Base-by-base conservation (phyloP, 2,888 invertebrate genomes). In the Homarus gammarus region DNA sequence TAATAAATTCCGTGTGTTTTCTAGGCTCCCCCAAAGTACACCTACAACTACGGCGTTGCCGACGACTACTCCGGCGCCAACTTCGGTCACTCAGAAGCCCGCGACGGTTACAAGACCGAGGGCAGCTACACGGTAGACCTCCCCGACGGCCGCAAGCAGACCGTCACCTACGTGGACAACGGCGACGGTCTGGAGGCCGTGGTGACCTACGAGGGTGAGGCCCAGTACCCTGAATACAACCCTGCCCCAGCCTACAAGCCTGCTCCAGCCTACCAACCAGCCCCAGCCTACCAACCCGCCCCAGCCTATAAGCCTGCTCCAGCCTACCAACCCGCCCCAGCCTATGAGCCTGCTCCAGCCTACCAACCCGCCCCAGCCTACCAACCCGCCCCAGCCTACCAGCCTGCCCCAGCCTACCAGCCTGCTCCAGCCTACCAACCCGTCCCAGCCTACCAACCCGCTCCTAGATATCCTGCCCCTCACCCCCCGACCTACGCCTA, bases 151-250 rank as follows among this genome's bases (percentile, higher is more conserved):
- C 88, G 88, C 64, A 73, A 36, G 49, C 88, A 88, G 77, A 83
- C 44, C 75, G 88, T 88, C 64, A 83, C 61, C 61, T 88, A 88
- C 83, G 72, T 83, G 40, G 91, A 87, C 88, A 82, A 88, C 72
- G 90, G 90, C 49, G 85, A 91, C 81, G 91, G 91, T 51, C 79
- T 90, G 61, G 79, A 77, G 70, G 91, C 91, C 44, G 88, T 90
- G 51, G 91, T 91, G 27, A 88, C 36, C 49, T 90, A 90, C 84
- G 90, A 90, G 56, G 91, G 91, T 18, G 91, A 91, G 68, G 90
- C 91, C 31, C 81, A 83, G 83, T 86, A 88, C 78, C 88, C 91
- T 1, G 84, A 72, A 12, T 56, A 91, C 84, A 79, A 83, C 6
- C 91, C 68, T 31, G 77, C 36, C 27, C n/a, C n/a, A n/a, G n/a